A percentile compares a stretch with the other conserved stretches of the same genome.
Evolutionary conservation across 2,113 vertebrate genomes (phyloP).

Genomic region (Salvelinus sp.): DNA sequence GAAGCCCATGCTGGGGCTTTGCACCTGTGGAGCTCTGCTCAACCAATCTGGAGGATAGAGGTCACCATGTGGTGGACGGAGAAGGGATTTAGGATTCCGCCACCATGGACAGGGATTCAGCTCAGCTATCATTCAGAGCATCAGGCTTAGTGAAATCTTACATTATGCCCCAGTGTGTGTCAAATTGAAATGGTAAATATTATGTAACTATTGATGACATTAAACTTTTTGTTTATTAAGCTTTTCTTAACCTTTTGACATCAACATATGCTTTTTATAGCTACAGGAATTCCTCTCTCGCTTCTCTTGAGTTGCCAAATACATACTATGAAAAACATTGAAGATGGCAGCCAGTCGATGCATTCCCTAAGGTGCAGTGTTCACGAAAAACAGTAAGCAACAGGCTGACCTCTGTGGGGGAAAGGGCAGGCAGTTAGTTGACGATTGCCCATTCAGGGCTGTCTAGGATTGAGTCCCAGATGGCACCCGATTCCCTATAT

Average conservation of each 20-base stretch:
- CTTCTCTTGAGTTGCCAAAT: conserved; percentile 30
- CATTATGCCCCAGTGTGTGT: conserved; percentile 34
- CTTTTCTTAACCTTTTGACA: too few relatives aligned
- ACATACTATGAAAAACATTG: conserved; percentile 26
- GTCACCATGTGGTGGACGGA: conserved; percentile 20
- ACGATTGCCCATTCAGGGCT: conserved; percentile 41
- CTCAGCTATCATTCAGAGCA: background rate
- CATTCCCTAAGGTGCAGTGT: conserved; percentile 27
- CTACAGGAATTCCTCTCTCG: too few relatives aligned
- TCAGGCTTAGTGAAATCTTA: background rate
- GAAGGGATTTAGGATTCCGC: conserved; percentile 45
- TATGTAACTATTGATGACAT: conserved; percentile 34
- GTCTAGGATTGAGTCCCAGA: conserved; percentile 27
- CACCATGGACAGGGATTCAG: conserved; percentile 37
- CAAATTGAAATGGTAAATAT: background rate
- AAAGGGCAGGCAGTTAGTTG: conserved; percentile 32
- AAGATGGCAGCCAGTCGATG: conserved; percentile 16
- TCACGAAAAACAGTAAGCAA: conserved; percentile 38
- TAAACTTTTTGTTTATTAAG: background rate
- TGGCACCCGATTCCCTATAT: too few relatives aligned
- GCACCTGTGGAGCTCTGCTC: background rate
- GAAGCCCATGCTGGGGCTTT: conserved; percentile 16
- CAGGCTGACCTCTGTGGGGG: conserved; percentile 34
- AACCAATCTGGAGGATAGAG: conserved; percentile 35
- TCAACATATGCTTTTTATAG: too few relatives aligned